Percentiles rank a stretch among this genome's conserved stretches.
Evolutionary conservation across 2,113 vertebrate species (phyloP).

Genomic region (Cyrtonyx montezumae): DNA sequence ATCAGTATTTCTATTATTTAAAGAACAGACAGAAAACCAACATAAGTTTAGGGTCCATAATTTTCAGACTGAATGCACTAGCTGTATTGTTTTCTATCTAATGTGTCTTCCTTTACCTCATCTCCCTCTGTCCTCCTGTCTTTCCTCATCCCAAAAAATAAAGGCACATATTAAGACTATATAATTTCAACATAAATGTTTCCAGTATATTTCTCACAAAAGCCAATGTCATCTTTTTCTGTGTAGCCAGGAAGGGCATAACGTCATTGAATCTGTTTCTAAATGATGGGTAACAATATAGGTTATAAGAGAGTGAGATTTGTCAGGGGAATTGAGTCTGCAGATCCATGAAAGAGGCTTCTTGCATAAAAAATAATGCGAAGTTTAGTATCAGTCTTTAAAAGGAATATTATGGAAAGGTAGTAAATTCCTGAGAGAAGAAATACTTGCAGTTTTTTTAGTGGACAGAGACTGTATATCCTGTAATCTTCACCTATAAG

Average conservation of each 20-base stretch:
- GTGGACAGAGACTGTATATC: not conserved
- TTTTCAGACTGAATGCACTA: not conserved
- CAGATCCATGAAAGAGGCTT: not conserved
- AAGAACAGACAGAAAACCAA: not conserved
- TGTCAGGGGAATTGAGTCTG: not conserved
- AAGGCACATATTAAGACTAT: not conserved
- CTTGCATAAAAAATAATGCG: not conserved
- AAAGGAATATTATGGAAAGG: not conserved
- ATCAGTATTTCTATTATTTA: not conserved
- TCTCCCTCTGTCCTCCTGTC: not conserved
- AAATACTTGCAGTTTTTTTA: not conserved
- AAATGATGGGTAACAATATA: not conserved
- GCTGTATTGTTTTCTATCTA: not conserved
- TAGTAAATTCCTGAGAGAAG: not conserved
- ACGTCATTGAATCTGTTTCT: not conserved
- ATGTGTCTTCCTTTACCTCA: not conserved
- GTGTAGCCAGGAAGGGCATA: not conserved
- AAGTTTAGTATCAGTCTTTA: not conserved
- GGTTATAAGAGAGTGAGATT: not conserved
- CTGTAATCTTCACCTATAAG: not conserved
- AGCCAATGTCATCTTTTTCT: not conserved
- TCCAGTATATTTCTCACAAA: not conserved
- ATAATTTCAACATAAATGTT: slow-evolving; percentile 26
- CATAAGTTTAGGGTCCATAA: rapidly evolving
- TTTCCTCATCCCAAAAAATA: not conserved